Evolutionary conservation across 2,888 invertebrate genomes (phyloP), one percentile per base, ranked within the genome.

Genomic region (Sminthurinus aureus): DNA sequence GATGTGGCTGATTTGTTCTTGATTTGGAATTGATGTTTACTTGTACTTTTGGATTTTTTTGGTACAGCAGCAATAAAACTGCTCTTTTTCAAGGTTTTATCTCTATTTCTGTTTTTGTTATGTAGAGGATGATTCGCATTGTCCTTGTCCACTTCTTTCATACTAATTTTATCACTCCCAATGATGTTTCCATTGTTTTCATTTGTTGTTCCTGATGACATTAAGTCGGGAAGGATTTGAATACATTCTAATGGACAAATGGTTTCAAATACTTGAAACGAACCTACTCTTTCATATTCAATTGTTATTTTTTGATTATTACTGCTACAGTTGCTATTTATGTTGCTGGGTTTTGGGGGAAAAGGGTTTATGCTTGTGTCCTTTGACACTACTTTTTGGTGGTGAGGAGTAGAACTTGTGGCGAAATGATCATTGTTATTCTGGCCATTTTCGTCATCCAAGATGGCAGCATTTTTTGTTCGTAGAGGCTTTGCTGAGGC

Each of bases 191-290:
- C 18, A 15, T 58, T 58, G 18, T 69, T 22, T 3, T 11, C n/a
- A 69, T n/a, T 69, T 38, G 38, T 6, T 38, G 38, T 6, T 64
- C 0, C 11, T n/a, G 67, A 22, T 22, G 71, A 71, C 9, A 15
- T 0, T 71, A 26, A 24, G 67, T 26, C n/a, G 38, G 74, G 38
- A 8, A 0, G 24, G 51, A 75, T n/a, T 15, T 50, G 58, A 81
- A 51, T 73, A 51, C 15, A 74, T 58, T 81, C 80, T 20, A 81
- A 71, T 0, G 80, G 80, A 73, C 80, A 81, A 58, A 81, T 74
- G 22, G 80, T 81, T 26, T 81, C 80, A 74, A 81, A 81, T 0
- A 81, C 58, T 81, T 81, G 24, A 18, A 81, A 81, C 8, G 71
- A 71, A 0, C 73, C 80, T 8, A 81, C 73, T 38, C 71, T 2